A percentile compares a stretch with the other conserved stretches of the same genome.
These are phyloP conservation scores for Arrhamphus sclerolepis DNA, from an alignment of 2,797 vertebrate genomes.

Conservation along the genomic window DNA sequence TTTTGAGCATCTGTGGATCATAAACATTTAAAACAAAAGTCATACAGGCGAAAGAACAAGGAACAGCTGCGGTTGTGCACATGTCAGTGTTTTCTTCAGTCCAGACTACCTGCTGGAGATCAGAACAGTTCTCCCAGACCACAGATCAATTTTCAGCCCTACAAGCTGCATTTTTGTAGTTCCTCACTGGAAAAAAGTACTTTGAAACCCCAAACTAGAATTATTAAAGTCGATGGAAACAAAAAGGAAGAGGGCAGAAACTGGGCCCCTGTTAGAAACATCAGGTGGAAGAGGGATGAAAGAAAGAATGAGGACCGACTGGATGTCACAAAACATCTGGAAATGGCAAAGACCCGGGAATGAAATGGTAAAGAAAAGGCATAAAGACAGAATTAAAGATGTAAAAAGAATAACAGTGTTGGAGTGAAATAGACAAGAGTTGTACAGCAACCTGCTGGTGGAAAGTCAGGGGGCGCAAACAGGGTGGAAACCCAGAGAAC, in stretches of 20 bases:
- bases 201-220: too few relatives aligned
- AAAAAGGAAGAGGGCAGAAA: neutral
- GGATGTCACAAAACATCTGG: slow-evolving; percentile 4
- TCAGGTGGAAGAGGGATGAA: slow-evolving; percentile 3
- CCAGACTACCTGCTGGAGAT: too few relatives aligned
- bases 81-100: too few relatives aligned
- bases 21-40: too few relatives aligned
- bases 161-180: too few relatives aligned
- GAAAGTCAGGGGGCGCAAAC: slow-evolving; percentile 19
- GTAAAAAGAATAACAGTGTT: too few relatives aligned
- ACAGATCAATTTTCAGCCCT: too few relatives aligned
- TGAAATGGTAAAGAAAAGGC: slow-evolving; percentile 8
- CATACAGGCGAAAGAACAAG: too few relatives aligned
- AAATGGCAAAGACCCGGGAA: slow-evolving; percentile 7
- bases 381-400: slow-evolving; percentile 34
- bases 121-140: too few relatives aligned
- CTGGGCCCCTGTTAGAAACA: slow-evolving; percentile 8
- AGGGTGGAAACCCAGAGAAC: slow-evolving; percentile 20
- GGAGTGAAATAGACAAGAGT: slow-evolving; percentile 52
- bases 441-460: slow-evolving; percentile 26
- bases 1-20: too few relatives aligned
- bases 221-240: neutral
- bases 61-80: too few relatives aligned
- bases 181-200: too few relatives aligned
- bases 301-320: slow-evolving; percentile 2